Evolutionary conservation across 2,797 vertebrate species (phyloP).

Genomic region (Falco concolor): DNA sequence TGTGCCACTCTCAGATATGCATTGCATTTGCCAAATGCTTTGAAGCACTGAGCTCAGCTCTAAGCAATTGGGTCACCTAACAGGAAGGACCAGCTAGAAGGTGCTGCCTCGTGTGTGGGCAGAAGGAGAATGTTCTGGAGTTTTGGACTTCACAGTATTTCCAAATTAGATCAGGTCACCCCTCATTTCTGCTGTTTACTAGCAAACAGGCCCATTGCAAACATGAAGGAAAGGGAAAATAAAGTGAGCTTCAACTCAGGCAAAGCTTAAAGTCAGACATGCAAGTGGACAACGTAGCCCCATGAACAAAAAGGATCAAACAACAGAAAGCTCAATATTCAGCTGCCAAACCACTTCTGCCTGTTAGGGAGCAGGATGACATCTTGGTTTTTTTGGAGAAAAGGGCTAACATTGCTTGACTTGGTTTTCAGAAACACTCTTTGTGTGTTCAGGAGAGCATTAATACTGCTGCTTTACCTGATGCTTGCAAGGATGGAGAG

Average conservation of each 20-base stretch:
- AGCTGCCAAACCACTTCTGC: background rate
- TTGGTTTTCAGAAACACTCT: background rate
- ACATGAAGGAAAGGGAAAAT: background rate
- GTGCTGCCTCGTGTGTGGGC: background rate
- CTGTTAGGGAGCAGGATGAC: background rate
- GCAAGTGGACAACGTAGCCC: background rate
- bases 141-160: background rate
- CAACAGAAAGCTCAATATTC: background rate
- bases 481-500: background rate
- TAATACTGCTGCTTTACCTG: background rate
- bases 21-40: background rate
- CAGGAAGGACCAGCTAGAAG: background rate
- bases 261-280: background rate
- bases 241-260: background rate
- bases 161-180: background rate
- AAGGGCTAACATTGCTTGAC: background rate
- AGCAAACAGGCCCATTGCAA: background rate
- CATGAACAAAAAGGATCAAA: background rate
- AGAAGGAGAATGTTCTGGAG: background rate
- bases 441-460: background rate
- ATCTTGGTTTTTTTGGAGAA: background rate
- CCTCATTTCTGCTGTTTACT: background rate
- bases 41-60: background rate
- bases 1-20: background rate
- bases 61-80: background rate